phyloP scores from a whole-genome alignment of 2,797 vertebrate genomes.

The Dendrocincla fuliginosa region DNA sequence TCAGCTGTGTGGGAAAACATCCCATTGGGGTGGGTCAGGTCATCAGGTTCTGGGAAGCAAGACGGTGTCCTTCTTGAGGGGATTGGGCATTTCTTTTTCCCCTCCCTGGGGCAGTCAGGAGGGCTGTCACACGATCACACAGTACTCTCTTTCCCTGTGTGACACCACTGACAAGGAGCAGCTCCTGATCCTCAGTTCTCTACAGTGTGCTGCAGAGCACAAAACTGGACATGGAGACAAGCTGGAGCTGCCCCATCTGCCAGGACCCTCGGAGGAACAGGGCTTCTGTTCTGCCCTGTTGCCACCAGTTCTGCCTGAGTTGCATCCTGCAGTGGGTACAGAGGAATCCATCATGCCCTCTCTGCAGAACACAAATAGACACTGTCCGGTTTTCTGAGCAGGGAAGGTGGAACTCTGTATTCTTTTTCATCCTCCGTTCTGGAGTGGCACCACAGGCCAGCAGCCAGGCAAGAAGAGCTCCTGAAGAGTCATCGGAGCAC shows the following conservation, averaged over 20 bases:
- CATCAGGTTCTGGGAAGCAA: background rate
- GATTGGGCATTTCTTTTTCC: background rate
- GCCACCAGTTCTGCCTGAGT: background rate
- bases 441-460: background rate
- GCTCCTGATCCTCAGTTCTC: background rate
- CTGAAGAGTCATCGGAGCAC: background rate
- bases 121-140: background rate
- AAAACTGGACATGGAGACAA: background rate
- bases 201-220: background rate
- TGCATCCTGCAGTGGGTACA: background rate
- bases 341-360: background rate
- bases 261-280: background rate
- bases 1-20: background rate
- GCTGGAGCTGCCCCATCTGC: background rate
- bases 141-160: background rate
- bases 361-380: background rate
- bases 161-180: rapidly evolving
- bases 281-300: background rate
- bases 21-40: background rate
- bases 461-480: background rate
- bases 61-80: background rate
- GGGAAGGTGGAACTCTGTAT: background rate
- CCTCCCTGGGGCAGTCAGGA: background rate
- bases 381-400: background rate
- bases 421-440: background rate